Base-by-base conservation (phyloP, 2,113 vertebrate species). In the Pluvianellus socialis region DNA sequence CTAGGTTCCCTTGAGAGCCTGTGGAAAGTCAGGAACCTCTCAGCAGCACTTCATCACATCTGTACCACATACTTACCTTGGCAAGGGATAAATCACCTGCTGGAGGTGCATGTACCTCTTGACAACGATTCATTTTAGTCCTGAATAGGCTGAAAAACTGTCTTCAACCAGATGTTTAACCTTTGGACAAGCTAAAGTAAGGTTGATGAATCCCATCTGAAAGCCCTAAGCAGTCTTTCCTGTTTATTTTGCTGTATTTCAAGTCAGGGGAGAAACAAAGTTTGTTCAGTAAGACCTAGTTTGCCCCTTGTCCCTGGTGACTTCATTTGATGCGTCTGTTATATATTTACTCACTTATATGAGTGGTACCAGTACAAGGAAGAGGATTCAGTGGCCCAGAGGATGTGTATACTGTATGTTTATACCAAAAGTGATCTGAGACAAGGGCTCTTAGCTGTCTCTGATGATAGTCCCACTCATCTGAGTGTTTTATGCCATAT, bases 11-110 rank as follows among this genome's bases (percentile, higher is more conserved):
- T 72, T 40, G 80, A 87, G 94, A 84, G 26, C 12, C 47, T 71
- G 15, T 75, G 76, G 44, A 80, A 94, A 91, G 86, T 67, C 94
- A 87, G 66, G 47, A 79, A 68, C 45, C 47, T 75, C 87, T 94
- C 89, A 82, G 72, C 63, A 96, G 75, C 92, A 96, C 73, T 96
- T 96, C 77, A 79, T 87, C 86, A 91, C 77, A 91, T 92, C 86
- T 96, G 79, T 65, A 75, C 75, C 52, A 65, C 50, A 87, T 75
- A 56, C n/a, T 79, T 81, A 81, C 38, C 47, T 71, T 96, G 93
- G 87, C 91, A 87, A 90, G 30, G 73, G 93, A 96, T 92, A 52
- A 95, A 85, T 95, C 86, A 85, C 91, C 56, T 91, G 66, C 68
- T 22, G 4, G 70, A 91, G 80, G 61, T 95, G 73, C 93, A 84